Percentiles rank a stretch among this genome's conserved stretches.
These are phyloP conservation scores for Paralvinella palmiformis DNA, from an alignment of 1,140 invertebrate species.

Conservation along the genomic window DNA sequence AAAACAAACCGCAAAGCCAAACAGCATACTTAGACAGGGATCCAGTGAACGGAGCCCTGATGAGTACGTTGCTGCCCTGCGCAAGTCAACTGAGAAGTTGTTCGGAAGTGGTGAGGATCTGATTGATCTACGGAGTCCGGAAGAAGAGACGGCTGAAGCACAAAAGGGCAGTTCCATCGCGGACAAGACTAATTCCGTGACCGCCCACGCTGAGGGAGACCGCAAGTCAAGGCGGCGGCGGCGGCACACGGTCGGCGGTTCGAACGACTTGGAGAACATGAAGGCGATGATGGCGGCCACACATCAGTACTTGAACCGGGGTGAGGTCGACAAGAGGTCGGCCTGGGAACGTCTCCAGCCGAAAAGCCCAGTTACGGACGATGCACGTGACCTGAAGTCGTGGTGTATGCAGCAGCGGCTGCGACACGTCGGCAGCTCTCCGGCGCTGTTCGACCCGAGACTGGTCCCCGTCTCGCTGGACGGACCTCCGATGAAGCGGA, in stretches of 20 bases:
- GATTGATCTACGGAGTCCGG: not conserved
- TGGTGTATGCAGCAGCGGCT: constrained; percentile 1
- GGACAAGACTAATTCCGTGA: not conserved
- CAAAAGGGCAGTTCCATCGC: not conserved
- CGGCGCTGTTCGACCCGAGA: constrained; percentile 8
- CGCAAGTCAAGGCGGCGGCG: constrained; percentile 57
- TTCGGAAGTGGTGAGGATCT: not conserved
- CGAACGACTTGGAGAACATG: constrained; percentile 72
- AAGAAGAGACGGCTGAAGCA: not conserved
- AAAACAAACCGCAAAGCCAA: constrained; percentile 19
- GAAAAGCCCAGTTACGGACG: not conserved
- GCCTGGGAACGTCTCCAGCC: constrained; percentile 49
- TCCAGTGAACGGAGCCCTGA: not conserved
- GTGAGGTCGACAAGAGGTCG: constrained; percentile 29
- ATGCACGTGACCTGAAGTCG: not conserved
- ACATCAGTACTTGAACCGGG: constrained; percentile 30
- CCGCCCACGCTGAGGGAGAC: constrained; percentile 3
- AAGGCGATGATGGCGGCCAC: constrained; percentile 50
- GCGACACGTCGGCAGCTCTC: constrained; percentile 4
- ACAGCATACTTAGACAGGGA: not conserved
- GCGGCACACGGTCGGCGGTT: constrained; percentile 85
- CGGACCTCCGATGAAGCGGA: too few relatives aligned
- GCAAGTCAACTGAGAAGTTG: constrained; percentile 6
- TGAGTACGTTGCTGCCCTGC: not conserved
- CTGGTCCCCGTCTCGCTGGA: too few relatives aligned